phyloP scores from a whole-genome alignment of 2,797 vertebrate genomes.

The Macroramphosus scolopax region DNA sequence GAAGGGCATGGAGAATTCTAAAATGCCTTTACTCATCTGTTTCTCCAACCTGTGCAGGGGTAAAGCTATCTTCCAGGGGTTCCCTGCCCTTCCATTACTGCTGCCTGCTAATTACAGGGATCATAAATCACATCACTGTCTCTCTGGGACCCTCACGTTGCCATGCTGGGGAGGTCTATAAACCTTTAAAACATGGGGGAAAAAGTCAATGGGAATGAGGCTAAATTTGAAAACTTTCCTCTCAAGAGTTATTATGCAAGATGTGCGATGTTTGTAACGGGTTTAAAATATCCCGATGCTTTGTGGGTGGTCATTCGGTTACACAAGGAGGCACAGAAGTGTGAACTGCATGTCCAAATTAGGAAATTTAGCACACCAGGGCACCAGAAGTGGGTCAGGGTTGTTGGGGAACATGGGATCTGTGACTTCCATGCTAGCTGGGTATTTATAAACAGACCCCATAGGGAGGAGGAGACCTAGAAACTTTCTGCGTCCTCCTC shows the following conservation, averaged over 20 bases:
- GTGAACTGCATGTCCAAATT: constrained; percentile 51
- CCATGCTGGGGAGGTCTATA: no score
- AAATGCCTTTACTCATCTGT: constrained; percentile 50
- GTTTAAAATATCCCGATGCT: constrained; percentile 15
- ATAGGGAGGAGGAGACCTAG: constrained; percentile 72
- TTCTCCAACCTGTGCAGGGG: constrained; percentile 45
- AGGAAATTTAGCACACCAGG: constrained; percentile 54
- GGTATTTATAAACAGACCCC: constrained; percentile 79
- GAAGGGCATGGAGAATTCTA: constrained; percentile 60
- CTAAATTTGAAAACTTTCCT: constrained; percentile 8
- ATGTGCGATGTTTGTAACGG: constrained; percentile 6
- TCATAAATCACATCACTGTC: constrained; percentile 41
- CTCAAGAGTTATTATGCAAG: constrained; percentile 5
- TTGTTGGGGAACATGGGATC: constrained; percentile 75
- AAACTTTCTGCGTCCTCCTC: constrained; percentile 65
- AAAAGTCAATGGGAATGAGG: no score
- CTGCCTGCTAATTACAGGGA: constrained; percentile 34
- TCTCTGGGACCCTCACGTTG: constrained; percentile 1
- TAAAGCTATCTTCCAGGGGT: constrained; percentile 29
- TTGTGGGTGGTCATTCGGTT: constrained; percentile 33
- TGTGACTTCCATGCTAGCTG: constrained; percentile 69
- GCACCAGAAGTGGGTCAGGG: constrained; percentile 76
- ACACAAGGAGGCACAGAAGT: constrained; percentile 29
- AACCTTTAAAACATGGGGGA: no score
- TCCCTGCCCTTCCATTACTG: constrained; percentile 24